Evolutionary conservation across 2,888 invertebrate species (phyloP), one percentile per base, ranked within the genome.

Genomic region (Hirudinaria manillensis): DNA sequence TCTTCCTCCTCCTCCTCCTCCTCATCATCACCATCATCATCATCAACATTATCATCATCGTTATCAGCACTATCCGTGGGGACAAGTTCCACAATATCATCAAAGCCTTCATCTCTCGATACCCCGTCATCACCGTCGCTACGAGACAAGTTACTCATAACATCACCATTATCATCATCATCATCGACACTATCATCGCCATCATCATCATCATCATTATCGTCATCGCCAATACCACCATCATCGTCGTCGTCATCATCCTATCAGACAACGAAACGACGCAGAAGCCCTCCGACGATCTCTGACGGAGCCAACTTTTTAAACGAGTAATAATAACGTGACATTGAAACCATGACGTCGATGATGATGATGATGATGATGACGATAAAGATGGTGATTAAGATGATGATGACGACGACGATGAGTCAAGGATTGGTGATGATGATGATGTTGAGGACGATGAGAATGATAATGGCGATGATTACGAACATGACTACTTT

Each of bases 351-450:
- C 55, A 70, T 75, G 56, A 70, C 45, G 7, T 70, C 34, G 55
- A 75, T 55, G 70, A 75, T 70, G 70, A 75, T 55, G 55, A 70
- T 67, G 70, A 75, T 75, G 70, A 75, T 75, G 70, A 75, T 70
- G 51, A 75, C 38, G 70, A 75, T 75, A 34, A 75, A 70, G 56
- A 75, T 75, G 70, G 55, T 70, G 70, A 70, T 75, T 45, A 74
- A 67, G 67, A 74, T 73, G 61, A 34, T 73, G 61, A 73, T 61
- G 10, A 72, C 36, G 45, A 70, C 36, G 45, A 70, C 36, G 34
- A 70, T 70, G 34, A 55, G 2, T 2, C 29, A 19, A 36, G 2
- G 21, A n/a, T 10, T 32, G 70, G 24, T 32, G 36, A 7, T 19
- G 70, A 34, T 32, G 36, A 24, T 32, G 36, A 34, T 24, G 70